Percentiles rank a stretch among this genome's conserved stretches.
phyloP scores from a whole-genome alignment of 2,888 invertebrate genomes.

The Allygus modestus region DNA sequence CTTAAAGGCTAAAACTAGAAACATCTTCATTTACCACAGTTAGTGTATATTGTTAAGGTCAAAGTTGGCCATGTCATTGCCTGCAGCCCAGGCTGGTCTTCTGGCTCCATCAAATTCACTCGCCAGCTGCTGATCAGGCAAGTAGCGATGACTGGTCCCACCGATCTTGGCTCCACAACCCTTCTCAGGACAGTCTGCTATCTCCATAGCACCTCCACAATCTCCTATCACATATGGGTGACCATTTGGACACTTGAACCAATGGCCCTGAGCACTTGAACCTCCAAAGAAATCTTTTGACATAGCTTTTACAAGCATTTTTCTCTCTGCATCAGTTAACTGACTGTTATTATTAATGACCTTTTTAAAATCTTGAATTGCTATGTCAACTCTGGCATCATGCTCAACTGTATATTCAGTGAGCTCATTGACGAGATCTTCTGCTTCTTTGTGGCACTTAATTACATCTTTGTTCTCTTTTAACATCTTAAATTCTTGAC shows the following conservation, averaged over 20 bases:
- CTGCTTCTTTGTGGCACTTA: neutral
- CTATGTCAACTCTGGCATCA: neutral
- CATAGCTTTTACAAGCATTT: constrained; percentile 74
- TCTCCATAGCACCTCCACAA: constrained; percentile 82
- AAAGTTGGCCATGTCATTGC: constrained; percentile 47
- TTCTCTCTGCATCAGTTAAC: constrained; percentile 75
- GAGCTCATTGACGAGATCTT: constrained; percentile 17
- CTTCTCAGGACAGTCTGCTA: constrained; percentile 75
- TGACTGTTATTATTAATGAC: constrained; percentile 22
- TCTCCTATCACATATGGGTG: constrained; percentile 82
- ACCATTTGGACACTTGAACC: constrained; percentile 85
- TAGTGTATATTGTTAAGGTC: constrained; percentile 35
- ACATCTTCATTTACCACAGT: neutral
- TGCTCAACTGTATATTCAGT: neutral
- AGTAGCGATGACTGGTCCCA: constrained; percentile 76
- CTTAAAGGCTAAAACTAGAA: neutral
- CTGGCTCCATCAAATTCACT: constrained; percentile 78
- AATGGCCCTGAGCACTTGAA: constrained; percentile 77
- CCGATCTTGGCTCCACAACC: constrained; percentile 80
- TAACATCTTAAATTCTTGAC: constrained; percentile 5
- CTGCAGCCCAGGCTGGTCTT: constrained; percentile 76
- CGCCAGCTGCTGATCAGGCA: constrained; percentile 75
- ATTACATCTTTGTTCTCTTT: neutral
- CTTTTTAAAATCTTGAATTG: constrained; percentile 38
- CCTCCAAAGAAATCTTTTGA: constrained; percentile 49